phyloP scores from a whole-genome alignment of 2,797 vertebrate species.

The Trichosurus vulpecula region DNA sequence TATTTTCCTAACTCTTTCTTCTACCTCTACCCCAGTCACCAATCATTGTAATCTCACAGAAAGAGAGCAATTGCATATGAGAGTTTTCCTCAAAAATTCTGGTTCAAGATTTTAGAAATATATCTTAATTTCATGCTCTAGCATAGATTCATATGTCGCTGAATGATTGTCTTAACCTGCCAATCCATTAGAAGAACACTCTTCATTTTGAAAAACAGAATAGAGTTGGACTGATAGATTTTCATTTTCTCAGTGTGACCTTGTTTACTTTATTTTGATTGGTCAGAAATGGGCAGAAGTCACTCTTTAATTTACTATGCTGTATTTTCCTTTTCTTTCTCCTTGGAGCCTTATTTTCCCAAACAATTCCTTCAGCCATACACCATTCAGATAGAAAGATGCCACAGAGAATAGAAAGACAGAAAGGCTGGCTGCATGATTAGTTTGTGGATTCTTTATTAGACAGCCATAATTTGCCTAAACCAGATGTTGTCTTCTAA shows the following conservation, averaged over 20 bases:
- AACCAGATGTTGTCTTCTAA: conserved; percentile 69
- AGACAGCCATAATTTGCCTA: conserved; percentile 67
- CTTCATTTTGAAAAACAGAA: conserved; percentile 4
- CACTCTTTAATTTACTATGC: conserved; percentile 42
- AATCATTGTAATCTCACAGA: conserved; percentile 68
- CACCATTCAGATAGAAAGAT: conserved; percentile 62
- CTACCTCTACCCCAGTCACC: conserved; percentile 39
- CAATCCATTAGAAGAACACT: conserved; percentile 51
- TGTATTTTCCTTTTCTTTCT: conserved; percentile 70
- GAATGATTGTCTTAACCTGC: conserved; percentile 61
- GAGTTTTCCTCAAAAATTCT: conserved; percentile 42
- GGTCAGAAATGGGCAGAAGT: conserved; percentile 44
- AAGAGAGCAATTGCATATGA: background rate
- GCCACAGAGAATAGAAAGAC: conserved; percentile 72
- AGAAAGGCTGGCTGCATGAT: conserved; percentile 70
- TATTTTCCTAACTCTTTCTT: conserved; percentile 42
- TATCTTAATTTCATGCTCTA: conserved; percentile 50
- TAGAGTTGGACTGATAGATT: conserved; percentile 62
- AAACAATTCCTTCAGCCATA: conserved; percentile 68
- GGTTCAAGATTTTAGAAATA: conserved; percentile 52
- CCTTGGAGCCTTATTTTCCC: conserved; percentile 74
- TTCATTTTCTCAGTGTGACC: conserved; percentile 17
- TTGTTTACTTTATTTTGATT: conserved; percentile 57
- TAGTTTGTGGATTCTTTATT: conserved; percentile 56
- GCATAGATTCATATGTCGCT: conserved; percentile 36